Percentiles rank a stretch among this genome's conserved stretches.
Evolutionary conservation across 2,797 vertebrate genomes (phyloP).

Genomic region (Emys orbicularis): DNA sequence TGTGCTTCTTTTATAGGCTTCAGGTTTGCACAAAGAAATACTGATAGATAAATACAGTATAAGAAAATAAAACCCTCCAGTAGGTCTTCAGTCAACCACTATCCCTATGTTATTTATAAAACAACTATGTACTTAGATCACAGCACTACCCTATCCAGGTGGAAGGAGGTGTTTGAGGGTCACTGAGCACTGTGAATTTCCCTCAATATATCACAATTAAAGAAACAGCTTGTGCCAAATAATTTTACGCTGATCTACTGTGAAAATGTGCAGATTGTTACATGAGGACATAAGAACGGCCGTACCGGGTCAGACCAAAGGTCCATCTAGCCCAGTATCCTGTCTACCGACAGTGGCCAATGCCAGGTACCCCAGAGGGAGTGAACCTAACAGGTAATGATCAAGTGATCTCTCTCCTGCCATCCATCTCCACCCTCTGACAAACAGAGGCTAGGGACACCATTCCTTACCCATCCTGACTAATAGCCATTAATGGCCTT

Average conservation of each 20-base stretch:
- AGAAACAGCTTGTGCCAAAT: conserved; percentile 8
- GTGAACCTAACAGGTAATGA: too few species aligned
- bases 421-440: too few species aligned
- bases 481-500: too few species aligned
- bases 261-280: conserved; percentile 39
- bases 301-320: too few species aligned
- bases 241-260: neutral
- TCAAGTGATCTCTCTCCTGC: too few species aligned
- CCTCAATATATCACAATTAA: neutral
- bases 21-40: neutral
- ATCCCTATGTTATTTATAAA: neutral
- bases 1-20: neutral
- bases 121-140: neutral
- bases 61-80: neutral
- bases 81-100: neutral
- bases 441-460: too few species aligned
- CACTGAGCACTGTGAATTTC: conserved; percentile 7
- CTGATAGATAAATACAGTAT: neutral
- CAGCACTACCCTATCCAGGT: neutral
- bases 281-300: too few species aligned
- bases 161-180: conserved; percentile 21
- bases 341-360: too few species aligned
- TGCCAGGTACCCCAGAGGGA: too few species aligned
- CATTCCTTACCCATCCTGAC: too few species aligned
- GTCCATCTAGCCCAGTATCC: too few species aligned